Percentiles rank a stretch among this genome's conserved stretches.
Evolutionary conservation across 37 sponge, comb jelly and placozoan genomes (phyloP).

Genomic region (Agelas oroides): DNA sequence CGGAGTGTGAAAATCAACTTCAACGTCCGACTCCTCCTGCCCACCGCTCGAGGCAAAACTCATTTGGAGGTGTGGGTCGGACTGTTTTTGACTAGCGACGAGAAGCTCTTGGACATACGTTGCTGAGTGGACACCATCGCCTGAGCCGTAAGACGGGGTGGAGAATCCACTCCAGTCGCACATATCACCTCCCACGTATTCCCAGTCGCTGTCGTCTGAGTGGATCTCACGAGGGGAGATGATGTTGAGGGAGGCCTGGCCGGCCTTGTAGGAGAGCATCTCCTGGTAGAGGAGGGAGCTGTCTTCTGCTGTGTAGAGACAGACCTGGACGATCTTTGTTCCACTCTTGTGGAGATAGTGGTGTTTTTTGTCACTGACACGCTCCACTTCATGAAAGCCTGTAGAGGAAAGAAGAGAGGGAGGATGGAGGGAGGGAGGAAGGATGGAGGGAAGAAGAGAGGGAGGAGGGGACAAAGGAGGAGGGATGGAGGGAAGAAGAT

Average conservation of each 20-base stretch:
- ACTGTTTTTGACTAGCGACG: background rate
- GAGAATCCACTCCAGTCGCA: constrained; percentile 30
- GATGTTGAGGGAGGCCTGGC: constrained; percentile 9
- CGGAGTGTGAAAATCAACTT: background rate
- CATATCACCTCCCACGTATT: constrained; percentile 3
- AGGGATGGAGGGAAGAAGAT: no score
- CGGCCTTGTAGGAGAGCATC: constrained; percentile 72
- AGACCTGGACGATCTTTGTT: constrained; percentile 8
- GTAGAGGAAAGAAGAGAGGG: background rate
- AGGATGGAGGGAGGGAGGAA: no score
- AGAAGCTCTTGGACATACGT: background rate
- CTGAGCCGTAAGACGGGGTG: background rate
- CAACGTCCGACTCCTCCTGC: background rate
- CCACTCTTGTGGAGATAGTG: constrained; percentile 27
- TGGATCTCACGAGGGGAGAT: background rate
- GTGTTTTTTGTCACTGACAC: constrained; percentile 48
- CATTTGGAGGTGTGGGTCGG: background rate
- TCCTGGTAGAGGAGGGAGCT: constrained; percentile 60
- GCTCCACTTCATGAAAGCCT: constrained; percentile 39
- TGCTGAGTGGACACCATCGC: background rate
- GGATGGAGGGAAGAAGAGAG: no score
- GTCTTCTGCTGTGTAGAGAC: constrained; percentile 34
- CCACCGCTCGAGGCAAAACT: no score
- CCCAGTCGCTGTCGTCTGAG: constrained; percentile 50
- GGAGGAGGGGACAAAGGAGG: no score